A percentile compares a stretch with the other conserved stretches of the same genome.
phyloP scores from a whole-genome alignment of 2,888 invertebrate genomes.

The Xylocampa areola region DNA sequence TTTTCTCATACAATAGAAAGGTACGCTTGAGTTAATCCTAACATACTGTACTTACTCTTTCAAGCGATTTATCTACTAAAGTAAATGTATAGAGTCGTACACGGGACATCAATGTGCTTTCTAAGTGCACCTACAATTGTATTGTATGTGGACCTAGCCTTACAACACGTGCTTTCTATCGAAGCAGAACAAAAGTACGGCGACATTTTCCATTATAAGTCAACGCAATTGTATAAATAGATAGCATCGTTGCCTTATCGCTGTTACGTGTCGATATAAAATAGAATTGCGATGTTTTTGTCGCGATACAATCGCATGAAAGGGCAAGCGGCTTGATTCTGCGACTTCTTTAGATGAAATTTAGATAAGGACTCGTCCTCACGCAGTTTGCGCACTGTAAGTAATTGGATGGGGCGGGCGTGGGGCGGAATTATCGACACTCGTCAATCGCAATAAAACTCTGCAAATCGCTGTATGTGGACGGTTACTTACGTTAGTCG shows the following conservation, averaged over 20 bases:
- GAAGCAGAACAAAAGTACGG: slow-evolving; percentile 31
- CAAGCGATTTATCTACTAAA: slow-evolving; percentile 48
- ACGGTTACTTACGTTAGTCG: slow-evolving; percentile 47
- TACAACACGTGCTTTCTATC: slow-evolving; percentile 20
- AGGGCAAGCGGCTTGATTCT: slow-evolving; percentile 68
- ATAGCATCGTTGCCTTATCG: slow-evolving; percentile 62
- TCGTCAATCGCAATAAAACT: slow-evolving; percentile 87
- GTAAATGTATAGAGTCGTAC: slow-evolving; percentile 59
- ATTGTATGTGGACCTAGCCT: slow-evolving; percentile 10
- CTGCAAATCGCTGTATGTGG: slow-evolving; percentile 66
- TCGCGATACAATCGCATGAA: slow-evolving; percentile 58
- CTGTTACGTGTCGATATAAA: slow-evolving; percentile 77
- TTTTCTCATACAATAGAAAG: slow-evolving; percentile 43
- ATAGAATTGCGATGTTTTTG: slow-evolving; percentile 72
- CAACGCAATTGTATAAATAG: slow-evolving; percentile 57
- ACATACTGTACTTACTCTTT: slow-evolving; percentile 37
- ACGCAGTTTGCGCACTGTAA: slow-evolving; percentile 75
- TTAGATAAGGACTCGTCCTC: slow-evolving; percentile 79
- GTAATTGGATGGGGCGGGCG: slow-evolving; percentile 84
- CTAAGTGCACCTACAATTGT: slow-evolving; percentile 58
- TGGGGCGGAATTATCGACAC: slow-evolving; percentile 77
- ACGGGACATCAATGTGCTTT: slow-evolving; percentile 65
- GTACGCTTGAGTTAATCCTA: slow-evolving; percentile 38
- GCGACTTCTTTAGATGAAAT: slow-evolving; percentile 82
- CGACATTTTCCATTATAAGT: slow-evolving; percentile 58